Conservation (phyloP, 2,797 vertebrate species). For the Falco rusticolus region DNA sequence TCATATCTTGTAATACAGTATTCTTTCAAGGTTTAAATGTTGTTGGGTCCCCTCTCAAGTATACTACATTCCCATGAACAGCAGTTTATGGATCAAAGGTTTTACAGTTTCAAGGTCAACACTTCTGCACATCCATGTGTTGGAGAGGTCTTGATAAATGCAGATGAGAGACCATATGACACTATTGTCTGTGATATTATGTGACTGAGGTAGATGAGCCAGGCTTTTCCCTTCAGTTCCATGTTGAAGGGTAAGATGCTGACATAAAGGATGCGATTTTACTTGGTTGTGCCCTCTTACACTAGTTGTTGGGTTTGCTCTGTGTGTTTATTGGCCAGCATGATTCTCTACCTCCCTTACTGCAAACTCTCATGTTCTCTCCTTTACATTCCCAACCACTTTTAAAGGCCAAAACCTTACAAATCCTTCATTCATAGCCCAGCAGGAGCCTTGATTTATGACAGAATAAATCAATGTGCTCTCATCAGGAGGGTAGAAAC, state of each 20-base stretch:
- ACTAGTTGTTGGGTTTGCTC: background rate
- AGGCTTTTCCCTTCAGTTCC: background rate
- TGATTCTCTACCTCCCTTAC: conserved; percentile 8
- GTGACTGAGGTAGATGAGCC: background rate
- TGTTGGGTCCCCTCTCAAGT: background rate
- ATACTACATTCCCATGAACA: background rate
- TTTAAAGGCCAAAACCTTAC: conserved; percentile 56
- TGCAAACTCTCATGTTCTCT: conserved; percentile 31
- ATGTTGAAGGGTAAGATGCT: background rate
- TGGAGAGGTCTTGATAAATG: background rate
- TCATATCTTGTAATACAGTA: background rate
- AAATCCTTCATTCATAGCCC: conserved; percentile 51
- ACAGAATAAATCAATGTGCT: conserved; percentile 48
- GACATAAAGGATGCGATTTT: background rate
- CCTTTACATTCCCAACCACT: background rate
- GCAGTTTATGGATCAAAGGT: background rate
- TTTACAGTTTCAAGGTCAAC: background rate
- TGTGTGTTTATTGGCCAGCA: conserved; percentile 33
- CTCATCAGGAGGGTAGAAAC: conserved; percentile 25
- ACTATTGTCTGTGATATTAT: background rate
- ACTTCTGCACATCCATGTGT: background rate
- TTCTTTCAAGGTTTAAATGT: background rate
- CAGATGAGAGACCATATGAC: background rate
- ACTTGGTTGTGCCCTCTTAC: background rate
- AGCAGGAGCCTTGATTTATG: conserved; percentile 55